phyloP scores from a whole-genome alignment of 2,888 invertebrate genomes.

The Perizoma flavofasciatum region DNA sequence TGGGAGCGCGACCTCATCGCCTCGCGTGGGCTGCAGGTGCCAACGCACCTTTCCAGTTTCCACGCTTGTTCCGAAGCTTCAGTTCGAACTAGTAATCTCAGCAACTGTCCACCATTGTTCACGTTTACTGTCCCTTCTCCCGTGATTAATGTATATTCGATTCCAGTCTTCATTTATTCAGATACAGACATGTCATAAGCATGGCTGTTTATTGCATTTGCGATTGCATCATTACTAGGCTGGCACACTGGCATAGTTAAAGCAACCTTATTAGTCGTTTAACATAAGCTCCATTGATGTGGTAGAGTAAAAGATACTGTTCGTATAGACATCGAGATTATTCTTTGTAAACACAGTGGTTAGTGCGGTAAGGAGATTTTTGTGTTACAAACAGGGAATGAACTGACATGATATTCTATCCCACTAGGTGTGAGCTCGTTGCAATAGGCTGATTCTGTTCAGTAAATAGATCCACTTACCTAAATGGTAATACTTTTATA shows the following conservation, averaged over 20 bases:
- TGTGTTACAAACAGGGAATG: conserved; percentile 24
- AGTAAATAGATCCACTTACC: conserved; percentile 1
- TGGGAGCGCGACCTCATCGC: conserved; percentile 69
- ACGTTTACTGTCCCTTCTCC: conserved; percentile 49
- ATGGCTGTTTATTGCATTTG: conserved; percentile 18
- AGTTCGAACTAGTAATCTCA: conserved; percentile 47
- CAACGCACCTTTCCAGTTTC: conserved; percentile 76
- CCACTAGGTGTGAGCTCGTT: background rate
- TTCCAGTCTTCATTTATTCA: conserved; percentile 25
- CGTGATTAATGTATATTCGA: conserved; percentile 43
- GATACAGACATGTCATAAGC: conserved; percentile 15
- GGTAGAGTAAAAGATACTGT: too few species aligned
- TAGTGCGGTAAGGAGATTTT: too few species aligned
- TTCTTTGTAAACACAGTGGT: too few species aligned
- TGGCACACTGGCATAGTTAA: conserved; percentile 18
- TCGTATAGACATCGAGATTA: too few species aligned
- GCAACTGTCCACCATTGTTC: conserved; percentile 48
- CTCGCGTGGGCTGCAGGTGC: conserved; percentile 77
- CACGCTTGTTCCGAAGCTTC: conserved; percentile 46
- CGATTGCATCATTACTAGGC: conserved; percentile 19
- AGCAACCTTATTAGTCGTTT: conserved; percentile 31
- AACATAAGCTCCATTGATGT: conserved; percentile 1
- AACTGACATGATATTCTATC: conserved; percentile 12
- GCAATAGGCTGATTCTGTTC: conserved; percentile 9
- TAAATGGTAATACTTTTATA: too few species aligned